Evolutionary conservation across 2,113 vertebrate species (phyloP), one percentile per base, ranked within the genome.

Genomic region (Dicrurus megarhynchus): DNA sequence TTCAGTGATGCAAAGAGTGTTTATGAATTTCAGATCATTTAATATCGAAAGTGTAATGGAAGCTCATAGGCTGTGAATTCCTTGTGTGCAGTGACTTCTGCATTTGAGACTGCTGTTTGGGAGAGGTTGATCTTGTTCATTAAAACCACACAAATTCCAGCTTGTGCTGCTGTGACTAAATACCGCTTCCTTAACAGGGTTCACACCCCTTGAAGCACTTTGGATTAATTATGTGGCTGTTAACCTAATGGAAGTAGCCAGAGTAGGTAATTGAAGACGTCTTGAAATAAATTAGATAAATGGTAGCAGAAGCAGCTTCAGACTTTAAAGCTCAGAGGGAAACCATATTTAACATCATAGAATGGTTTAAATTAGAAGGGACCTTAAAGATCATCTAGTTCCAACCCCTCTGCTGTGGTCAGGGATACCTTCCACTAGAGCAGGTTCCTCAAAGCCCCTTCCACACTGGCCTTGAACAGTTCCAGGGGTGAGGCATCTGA

Each of bases 281-380:
- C 93, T 93, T 93, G 80, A 96, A 92, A 71, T 87, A 93, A 95
- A 95, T 90, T 11, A 86, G 84, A 77, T 95, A 84, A 95, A 44
- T 75, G 56, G 47, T 56, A 87, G 44, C 44, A 90, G 74, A 81
- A 84, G 53, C 41, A 90, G n/a, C 60, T 73, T 80, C 47, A 78
- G 74, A 53, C 59, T 90, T 87, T 42, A 84, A 83, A 81, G 63
- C 71, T 80, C 46, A 71, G 52, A 84, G 42, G 27, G 87, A 60
- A 76, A 55, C 11, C 3, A 8, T 67, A 84, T 84, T 55, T 18
- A 10, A 87, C 84, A 60, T 35, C 12, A 35, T 26, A 41, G 14
- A 53, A 23, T 69, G 12, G 22, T 47, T 61, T 76, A n/a, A 32
- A 4, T 65, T 50, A 32, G 37, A 73, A 64, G 17, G 10, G 5